These are phyloP conservation scores for Eulemur mongoz DNA, from an alignment of 2,797 vertebrate species.

Conservation along the genomic window DNA sequence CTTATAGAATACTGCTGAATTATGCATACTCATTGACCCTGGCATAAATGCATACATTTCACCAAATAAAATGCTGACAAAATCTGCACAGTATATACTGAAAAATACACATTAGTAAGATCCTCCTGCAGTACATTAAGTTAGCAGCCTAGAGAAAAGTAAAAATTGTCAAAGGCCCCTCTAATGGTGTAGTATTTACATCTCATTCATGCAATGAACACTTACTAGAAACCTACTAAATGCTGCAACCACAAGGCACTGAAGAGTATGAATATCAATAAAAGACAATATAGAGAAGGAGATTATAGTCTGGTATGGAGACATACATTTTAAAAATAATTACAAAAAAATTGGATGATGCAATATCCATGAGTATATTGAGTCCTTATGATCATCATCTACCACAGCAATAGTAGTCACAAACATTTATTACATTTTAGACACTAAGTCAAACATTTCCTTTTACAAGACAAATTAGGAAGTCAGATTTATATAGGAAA, in stretches of 20 bases:
- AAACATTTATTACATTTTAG: constrained; percentile 15
- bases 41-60: not conserved
- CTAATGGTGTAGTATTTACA: not conserved
- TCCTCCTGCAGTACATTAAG: not conserved
- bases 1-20: constrained; percentile 20
- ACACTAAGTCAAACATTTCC: constrained; percentile 1
- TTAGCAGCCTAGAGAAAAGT: not conserved
- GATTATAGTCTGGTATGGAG: not conserved
- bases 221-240: not conserved
- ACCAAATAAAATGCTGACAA: not conserved
- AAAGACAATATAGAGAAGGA: not conserved
- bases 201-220: not conserved
- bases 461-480: constrained; percentile 18
- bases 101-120: not conserved
- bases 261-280: not conserved
- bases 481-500: not conserved
- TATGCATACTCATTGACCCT: not conserved
- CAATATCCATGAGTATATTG: constrained; percentile 12
- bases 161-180: not conserved
- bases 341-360: not conserved
- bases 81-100: constrained; percentile 32
- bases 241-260: not conserved
- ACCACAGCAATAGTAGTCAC: not conserved
- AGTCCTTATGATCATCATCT: not conserved
- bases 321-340: constrained; percentile 42